A percentile compares a stretch with the other conserved stretches of the same genome.
Conservation (phyloP, 2,888 invertebrate species). For the Sarcophaga subvicina region DNA sequence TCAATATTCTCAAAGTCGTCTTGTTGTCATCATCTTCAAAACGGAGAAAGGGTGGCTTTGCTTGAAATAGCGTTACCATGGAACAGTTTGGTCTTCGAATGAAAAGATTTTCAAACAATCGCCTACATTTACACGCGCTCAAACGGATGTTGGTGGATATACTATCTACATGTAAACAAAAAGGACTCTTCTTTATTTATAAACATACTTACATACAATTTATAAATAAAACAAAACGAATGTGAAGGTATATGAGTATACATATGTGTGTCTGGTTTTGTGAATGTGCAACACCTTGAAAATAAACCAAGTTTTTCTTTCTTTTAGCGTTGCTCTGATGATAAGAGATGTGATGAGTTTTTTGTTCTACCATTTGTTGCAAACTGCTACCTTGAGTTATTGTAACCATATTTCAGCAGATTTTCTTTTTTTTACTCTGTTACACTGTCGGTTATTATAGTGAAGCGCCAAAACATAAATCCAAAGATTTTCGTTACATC, state of each 20-base stretch:
- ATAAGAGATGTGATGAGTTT: constrained; percentile 9
- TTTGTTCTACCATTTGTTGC: constrained; percentile 25
- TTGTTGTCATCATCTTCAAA: constrained; percentile 26
- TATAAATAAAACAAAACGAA: neutral
- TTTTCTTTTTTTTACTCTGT: neutral
- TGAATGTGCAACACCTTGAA: constrained; percentile 43
- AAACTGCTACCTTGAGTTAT: constrained; percentile 44
- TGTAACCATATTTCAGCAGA: constrained; percentile 40
- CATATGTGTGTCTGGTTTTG: constrained; percentile 1
- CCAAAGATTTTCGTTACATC: constrained; percentile 52
- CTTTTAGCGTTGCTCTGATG: neutral
- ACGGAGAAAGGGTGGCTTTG: neutral
- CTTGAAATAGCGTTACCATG: neutral
- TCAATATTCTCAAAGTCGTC: constrained; percentile 55
- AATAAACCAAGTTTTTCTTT: constrained; percentile 1
- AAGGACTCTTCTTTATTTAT: constrained; percentile 45
- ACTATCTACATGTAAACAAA: neutral
- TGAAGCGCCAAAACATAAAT: constrained; percentile 29
- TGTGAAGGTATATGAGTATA: neutral
- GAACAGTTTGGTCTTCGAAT: neutral
- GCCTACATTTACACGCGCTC: constrained; percentile 45
- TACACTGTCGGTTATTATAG: too few species aligned
- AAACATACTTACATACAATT: neutral
- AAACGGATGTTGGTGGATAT: constrained; percentile 55
- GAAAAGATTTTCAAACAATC: constrained; percentile 34